Evolutionary conservation across 2,113 vertebrate genomes (phyloP), one percentile per base, ranked within the genome.

Genomic region (Brachypteracias leptosomus): DNA sequence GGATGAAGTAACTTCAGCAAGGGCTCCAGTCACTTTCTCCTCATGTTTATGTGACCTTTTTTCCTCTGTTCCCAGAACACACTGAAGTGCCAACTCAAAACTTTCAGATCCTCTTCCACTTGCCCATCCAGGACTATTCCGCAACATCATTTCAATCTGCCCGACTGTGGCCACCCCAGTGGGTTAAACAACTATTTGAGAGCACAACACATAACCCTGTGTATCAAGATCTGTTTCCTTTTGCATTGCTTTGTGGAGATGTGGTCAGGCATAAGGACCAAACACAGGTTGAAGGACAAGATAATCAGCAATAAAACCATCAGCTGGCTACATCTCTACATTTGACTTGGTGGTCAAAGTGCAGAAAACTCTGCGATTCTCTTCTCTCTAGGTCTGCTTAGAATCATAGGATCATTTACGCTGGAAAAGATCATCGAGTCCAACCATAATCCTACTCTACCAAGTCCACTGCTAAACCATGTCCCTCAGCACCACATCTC

Each of bases 81-180:
- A 16, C 5, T 26, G 9, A 52, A 36, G 24, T 13, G 12, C 61
- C 61, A 71, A 71, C 24, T 58, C 36, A 35, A 52, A 89, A n/a
- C 57, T 54, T 74, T 33, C 73, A 62, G 42, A n/a, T 33, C 11
- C n/a, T 74, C 33, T 63, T 36, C 36, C 13, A 29, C 16, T 63
- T 63, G n/a, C 36, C 42, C 0, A 1, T 16, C 7, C 7, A 16
- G 19, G 13, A 78, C 4, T 11, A 26, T 29, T 51, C 68, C 20
- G 35, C 44, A n/a, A 12, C 40, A 72, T 24, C 36, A n/a, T 44
- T 61, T 52, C 54, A 33, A 38, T 8, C 33, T 26, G 24, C 28
- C 52, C 3, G 22, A 49, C 25, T 31, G 29, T 0, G 0, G 25
- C 35, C 31, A 62, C 3, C 16, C 16, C n/a, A 36, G 55, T 5